Evolutionary conservation across 2,888 invertebrate species (phyloP), one percentile per base, ranked within the genome.

Genomic region (Torymus texanus): DNA sequence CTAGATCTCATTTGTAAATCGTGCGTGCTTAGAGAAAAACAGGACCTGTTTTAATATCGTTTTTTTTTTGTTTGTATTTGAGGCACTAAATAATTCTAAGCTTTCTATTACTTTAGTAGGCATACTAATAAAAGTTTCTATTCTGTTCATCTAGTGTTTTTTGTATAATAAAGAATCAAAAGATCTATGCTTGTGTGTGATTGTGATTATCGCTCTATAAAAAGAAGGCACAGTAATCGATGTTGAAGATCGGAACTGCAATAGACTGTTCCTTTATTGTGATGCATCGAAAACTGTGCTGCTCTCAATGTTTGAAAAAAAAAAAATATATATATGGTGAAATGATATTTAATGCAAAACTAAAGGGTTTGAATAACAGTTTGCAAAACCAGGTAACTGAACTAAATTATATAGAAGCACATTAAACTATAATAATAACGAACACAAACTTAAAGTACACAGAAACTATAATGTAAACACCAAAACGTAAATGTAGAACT

Each of bases 231-330:
- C 81, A 82, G 63, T 75, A 24, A 61, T 80, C 79, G 81, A 82
- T 82, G 81, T 58, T 77, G 61, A 68, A 41, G 53, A 71, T 74
- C 71, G 71, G 67, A 68, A 77, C 77, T 71, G 81, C 62, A 66
- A 79, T 79, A 79, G 12, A 67, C 70, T 74, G 70, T 66, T 55
- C 65, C 62, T 81, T 79, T 79, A 18, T 68, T 67, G 53, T 77
- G 65, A 75, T 41, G 56, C 81, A 82, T 80, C 78, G 71, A 82
- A 75, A 78, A 80, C 79, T 82, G 81, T 75, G 72, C 78, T 79
- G 81, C 79, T 79, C 81, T 82, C 79, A 78, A 78, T 78, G 13
- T 79, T 70, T 21, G 75, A 65, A 58, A 73, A 58, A 56, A 11
- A 55, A 76, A 56, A 53, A 29, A 41, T 58, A n/a, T 51, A 75